phyloP scores from a whole-genome alignment of 2,797 vertebrate genomes.

The Hippoglossus hippoglossus region DNA sequence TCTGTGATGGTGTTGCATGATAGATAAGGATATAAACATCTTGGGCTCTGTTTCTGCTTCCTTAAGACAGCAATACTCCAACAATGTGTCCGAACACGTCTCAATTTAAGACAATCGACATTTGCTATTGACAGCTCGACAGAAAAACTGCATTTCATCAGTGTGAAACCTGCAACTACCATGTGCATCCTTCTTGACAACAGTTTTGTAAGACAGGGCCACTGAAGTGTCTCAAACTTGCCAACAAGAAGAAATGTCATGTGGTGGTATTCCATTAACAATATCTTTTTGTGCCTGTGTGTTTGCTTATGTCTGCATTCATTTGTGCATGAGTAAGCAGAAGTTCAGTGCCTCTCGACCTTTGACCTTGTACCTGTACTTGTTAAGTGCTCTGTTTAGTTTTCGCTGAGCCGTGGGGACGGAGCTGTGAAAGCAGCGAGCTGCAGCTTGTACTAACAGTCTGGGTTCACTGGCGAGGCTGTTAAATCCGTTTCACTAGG shows the following conservation, averaged over 20 bases:
- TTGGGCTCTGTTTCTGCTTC: no score
- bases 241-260: neutral
- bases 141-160: no score
- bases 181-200: no score
- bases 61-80: no score
- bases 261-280: conserved; percentile 6
- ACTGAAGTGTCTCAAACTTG: no score
- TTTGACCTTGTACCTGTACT: conserved; percentile 71
- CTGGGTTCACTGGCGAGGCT: conserved; percentile 75
- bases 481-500: conserved; percentile 78
- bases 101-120: no score
- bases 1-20: no score
- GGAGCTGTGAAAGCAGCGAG: conserved; percentile 73
- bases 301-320: conserved; percentile 56
- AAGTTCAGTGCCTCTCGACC: conserved; percentile 54
- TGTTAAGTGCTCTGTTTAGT: conserved; percentile 78
- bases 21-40: no score
- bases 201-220: no score
- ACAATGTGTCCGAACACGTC: no score
- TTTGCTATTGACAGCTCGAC: no score
- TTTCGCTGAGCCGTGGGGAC: conserved; percentile 69
- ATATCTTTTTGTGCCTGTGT: neutral
- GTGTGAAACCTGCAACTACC: no score
- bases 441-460: conserved; percentile 70
- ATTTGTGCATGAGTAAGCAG: conserved; percentile 69